These are phyloP conservation scores for Amphilophus citrinellus DNA, from an alignment of 2,113 vertebrate species.

Conservation along the genomic window DNA sequence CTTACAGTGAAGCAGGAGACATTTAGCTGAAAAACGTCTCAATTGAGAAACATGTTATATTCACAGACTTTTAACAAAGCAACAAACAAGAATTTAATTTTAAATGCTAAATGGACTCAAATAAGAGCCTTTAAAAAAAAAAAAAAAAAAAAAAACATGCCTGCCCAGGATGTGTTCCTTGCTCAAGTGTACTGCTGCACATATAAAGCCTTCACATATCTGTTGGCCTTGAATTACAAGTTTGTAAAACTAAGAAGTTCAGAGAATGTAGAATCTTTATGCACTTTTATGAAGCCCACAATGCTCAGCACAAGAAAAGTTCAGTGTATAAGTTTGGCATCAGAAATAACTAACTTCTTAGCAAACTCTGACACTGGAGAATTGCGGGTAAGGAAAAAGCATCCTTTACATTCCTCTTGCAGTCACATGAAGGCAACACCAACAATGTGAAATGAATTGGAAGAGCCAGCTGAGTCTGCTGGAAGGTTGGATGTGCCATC, in stretches of 20 bases:
- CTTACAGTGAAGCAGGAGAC: too few relatives aligned
- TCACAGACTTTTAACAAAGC: background rate
- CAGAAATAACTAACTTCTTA: background rate
- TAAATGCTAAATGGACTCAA: background rate
- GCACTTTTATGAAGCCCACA: background rate
- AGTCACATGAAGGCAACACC: background rate
- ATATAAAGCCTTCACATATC: background rate
- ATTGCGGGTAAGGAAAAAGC: background rate
- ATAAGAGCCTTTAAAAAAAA: background rate
- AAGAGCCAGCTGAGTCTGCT: background rate
- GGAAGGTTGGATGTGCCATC: conserved; percentile 6
- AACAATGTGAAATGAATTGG: background rate
- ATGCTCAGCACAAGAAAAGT: background rate
- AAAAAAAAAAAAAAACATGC: too few relatives aligned
- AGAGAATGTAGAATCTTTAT: background rate
- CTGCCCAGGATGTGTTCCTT: too few relatives aligned
- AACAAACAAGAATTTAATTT: background rate
- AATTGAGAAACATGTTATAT: too few relatives aligned
- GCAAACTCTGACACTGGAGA: background rate
- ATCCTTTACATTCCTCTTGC: background rate
- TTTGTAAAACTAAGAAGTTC: background rate
- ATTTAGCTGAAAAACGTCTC: too few relatives aligned
- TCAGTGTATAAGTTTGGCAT: background rate
- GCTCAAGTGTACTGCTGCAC: background rate
- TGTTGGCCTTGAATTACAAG: background rate